A percentile compares a stretch with the other conserved stretches of the same genome.
Conservation (phyloP, 2,113 vertebrate genomes). For the Trochalopteron elliotii region DNA sequence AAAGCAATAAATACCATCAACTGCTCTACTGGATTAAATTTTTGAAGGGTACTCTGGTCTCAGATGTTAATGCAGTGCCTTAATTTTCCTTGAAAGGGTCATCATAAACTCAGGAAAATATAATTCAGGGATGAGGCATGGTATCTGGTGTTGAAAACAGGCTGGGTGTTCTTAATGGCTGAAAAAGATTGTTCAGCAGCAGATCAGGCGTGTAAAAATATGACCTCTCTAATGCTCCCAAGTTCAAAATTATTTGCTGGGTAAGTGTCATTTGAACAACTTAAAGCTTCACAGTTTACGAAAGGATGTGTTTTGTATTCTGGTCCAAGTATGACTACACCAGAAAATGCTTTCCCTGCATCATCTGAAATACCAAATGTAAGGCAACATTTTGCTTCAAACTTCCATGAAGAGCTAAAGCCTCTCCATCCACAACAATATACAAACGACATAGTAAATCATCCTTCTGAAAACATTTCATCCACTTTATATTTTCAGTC, state of each 20-base stretch:
- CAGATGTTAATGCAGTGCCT: conserved; percentile 32
- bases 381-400: conserved; percentile 35
- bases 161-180: background rate
- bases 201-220: conserved; percentile 25
- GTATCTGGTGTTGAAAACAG: background rate
- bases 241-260: conserved; percentile 46
- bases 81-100: conserved; percentile 53
- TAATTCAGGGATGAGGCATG: background rate
- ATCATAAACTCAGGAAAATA: conserved; percentile 20
- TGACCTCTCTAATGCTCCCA: conserved; percentile 42
- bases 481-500: background rate
- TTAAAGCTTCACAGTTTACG: conserved; percentile 54
- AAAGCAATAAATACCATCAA: conserved; percentile 34
- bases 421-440: background rate
- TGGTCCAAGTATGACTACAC: conserved; percentile 42
- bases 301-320: conserved; percentile 60
- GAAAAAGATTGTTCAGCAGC: background rate
- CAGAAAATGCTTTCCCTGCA: conserved; percentile 34
- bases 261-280: conserved; percentile 40
- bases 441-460: conserved; percentile 31
- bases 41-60: conserved; percentile 33
- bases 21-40: background rate
- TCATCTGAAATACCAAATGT: conserved; percentile 40
- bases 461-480: background rate
- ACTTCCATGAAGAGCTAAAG: conserved; percentile 10